Conservation (phyloP, 2,113 vertebrate species). For the human region GRCh38 chr20:54992001-54992500, state of each 20-base stretch:
- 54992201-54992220: background rate
- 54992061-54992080: too few species aligned
- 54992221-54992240: background rate
- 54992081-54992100: accelerated
- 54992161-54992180: accelerated
- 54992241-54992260: background rate
- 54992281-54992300: background rate
- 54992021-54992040: background rate
- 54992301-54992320: background rate
- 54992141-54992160: background rate
- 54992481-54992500: background rate
- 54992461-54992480: background rate
- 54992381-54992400: accelerated
- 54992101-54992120: background rate
- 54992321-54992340: background rate
- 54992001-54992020: background rate
- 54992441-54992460: accelerated
- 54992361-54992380: background rate
- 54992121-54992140: background rate
- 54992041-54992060: background rate
- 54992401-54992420: background rate
- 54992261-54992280: background rate
- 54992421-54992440: background rate
- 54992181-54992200: background rate
- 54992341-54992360: background rate